Evolutionary conservation across 1,140 invertebrate genomes (phyloP), one percentile per base, ranked within the genome.

Genomic region (Papilio machaon): DNA sequence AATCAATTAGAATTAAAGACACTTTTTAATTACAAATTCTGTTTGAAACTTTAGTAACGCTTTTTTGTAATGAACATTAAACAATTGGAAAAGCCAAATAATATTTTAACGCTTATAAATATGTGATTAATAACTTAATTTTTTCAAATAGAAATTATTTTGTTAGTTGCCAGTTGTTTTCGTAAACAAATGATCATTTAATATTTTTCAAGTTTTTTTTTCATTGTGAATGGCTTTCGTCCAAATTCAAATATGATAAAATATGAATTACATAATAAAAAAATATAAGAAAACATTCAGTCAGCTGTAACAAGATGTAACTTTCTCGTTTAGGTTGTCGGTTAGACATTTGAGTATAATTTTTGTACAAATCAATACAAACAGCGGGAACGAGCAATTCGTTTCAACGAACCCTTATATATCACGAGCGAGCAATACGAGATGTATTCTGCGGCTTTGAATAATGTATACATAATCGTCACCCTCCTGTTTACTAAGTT

Each of bases 391-490:
- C 64, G 64, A 30, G 64, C 64, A 70, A 70, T 70, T 70, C 64
- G 64, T 70, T 70, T 70, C 64, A 70, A 70, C 30, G 64, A 70
- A 70, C 64, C 64, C 64, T 70, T 70, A 70, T 70, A 70, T 70
- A 70, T 70, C 64, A 70, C 11, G 64, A 70, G 64, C 30, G 64
- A 70, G 64, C 64, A 70, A 70, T 70, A 70, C 64, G 64, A 70
- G 64, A 70, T 70, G 64, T 70, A 70, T 70, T 38, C 64, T 70
- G 64, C 64, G 64, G 64, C 64, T 70, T 70, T 70, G 64, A 70
- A 70, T 70, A 70, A 70, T 70, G 64, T 70, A 70, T 70, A 70
- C 64, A 70, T 70, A 70, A 70, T 70, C 64, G 64, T 38, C 64
- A 70, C 64, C 64, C 64, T 70, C 64, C 23, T 70, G 64, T 70